Evolutionary conservation across 2,113 vertebrate species (phyloP).

Genomic region (Nibea albiflora): DNA sequence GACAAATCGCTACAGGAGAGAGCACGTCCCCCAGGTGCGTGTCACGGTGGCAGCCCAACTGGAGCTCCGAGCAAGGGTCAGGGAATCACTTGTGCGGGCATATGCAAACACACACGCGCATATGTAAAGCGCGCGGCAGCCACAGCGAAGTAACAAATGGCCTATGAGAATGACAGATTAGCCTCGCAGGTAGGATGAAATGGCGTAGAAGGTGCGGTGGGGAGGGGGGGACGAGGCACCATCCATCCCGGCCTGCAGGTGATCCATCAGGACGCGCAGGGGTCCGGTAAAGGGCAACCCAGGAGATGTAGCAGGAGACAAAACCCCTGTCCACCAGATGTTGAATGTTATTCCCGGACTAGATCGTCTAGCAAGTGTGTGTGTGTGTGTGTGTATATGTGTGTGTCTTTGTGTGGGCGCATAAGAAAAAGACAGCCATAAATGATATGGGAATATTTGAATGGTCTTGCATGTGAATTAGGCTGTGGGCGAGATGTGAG

Average conservation of each 20-base stretch:
- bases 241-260: constrained; percentile 71
- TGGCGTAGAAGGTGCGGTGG: constrained; percentile 50
- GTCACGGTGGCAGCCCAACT: constrained; percentile 33
- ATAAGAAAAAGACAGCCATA: constrained; percentile 20
- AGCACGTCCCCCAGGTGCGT: constrained; percentile 24
- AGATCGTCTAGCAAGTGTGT: constrained; percentile 46
- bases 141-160: constrained; percentile 60
- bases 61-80: constrained; percentile 31
- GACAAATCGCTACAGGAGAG: constrained; percentile 54
- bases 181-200: constrained; percentile 63
- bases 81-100: constrained; percentile 55
- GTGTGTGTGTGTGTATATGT: constrained; percentile 10
- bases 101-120: constrained; percentile 23
- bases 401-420: constrained; percentile 20
- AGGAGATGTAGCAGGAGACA: constrained; percentile 63
- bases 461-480: constrained; percentile 61
- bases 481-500: constrained; percentile 43
- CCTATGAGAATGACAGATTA: constrained; percentile 71
- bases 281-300: constrained; percentile 71
- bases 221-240: constrained; percentile 30
- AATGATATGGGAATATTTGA: constrained; percentile 51
- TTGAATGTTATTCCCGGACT: constrained; percentile 58
- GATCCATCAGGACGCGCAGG: constrained; percentile 74
- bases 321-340: constrained; percentile 68
- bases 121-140: constrained; percentile 38